Percentiles rank a stretch among this genome's conserved stretches.
These are phyloP conservation scores for Charanyca ferruginea DNA, from an alignment of 2,888 invertebrate species.

Conservation along the genomic window DNA sequence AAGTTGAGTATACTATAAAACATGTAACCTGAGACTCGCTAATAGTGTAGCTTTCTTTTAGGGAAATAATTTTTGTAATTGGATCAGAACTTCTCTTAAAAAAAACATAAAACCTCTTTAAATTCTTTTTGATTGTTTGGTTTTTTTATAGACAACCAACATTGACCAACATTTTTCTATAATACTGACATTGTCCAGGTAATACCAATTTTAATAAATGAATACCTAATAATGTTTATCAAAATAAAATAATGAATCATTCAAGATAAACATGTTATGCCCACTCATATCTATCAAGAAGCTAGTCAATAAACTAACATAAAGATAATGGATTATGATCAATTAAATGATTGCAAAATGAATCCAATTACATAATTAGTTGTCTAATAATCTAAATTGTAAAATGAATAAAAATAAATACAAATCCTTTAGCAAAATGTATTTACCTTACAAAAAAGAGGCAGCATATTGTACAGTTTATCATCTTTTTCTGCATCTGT, in stretches of 20 bases:
- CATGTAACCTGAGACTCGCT: too few relatives aligned
- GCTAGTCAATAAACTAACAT: constrained; percentile 3
- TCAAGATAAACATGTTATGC: constrained; percentile 11
- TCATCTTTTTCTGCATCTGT: constrained; percentile 96
- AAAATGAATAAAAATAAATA: constrained; percentile 4
- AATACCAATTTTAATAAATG: constrained; percentile 9
- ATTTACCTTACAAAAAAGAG: constrained; percentile 98
- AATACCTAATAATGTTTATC: constrained; percentile 20
- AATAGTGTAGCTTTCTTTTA: too few relatives aligned
- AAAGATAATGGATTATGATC: not conserved
- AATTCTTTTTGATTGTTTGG: too few relatives aligned
- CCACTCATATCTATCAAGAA: constrained; percentile 6
- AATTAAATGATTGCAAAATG: constrained; percentile 9
- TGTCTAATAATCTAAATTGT: not conserved
- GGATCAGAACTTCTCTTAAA: too few relatives aligned
- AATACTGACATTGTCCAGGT: not conserved
- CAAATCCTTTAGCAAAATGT: not conserved
- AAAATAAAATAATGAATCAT: constrained; percentile 28
- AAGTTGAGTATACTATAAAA: too few relatives aligned
- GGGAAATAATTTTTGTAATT: too few relatives aligned
- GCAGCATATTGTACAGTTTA: constrained; percentile 99
- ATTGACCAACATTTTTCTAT: too few relatives aligned
- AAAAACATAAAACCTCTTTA: too few relatives aligned
- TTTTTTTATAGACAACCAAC: too few relatives aligned
- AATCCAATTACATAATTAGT: not conserved